These are phyloP conservation scores for Lepidurus couesii DNA, from an alignment of 1,140 invertebrate species.

Conservation along the genomic window DNA sequence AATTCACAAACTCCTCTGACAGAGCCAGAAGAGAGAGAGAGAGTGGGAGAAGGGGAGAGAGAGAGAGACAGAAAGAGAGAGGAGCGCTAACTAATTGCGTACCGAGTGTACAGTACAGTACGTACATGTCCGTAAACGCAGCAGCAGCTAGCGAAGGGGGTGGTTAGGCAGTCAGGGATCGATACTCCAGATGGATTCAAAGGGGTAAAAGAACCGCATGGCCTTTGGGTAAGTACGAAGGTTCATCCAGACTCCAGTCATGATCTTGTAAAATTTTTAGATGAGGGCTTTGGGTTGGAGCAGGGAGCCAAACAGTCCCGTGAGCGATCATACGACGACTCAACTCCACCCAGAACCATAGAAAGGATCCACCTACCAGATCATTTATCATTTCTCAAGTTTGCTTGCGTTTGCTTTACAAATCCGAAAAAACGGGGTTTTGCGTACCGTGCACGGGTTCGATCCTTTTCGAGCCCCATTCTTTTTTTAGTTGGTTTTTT, in stretches of 20 bases:
- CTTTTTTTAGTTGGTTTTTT: background rate
- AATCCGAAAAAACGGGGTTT: background rate
- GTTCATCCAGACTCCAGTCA: background rate
- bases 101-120: constrained; percentile 21
- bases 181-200: background rate
- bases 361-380: background rate
- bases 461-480: background rate
- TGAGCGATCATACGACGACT: background rate
- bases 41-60: no score
- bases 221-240: background rate
- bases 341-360: background rate
- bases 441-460: background rate
- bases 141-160: background rate
- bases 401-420: background rate
- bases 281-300: background rate
- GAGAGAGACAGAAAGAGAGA: background rate
- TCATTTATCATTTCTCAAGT: constrained; percentile 6
- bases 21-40: background rate
- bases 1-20: background rate
- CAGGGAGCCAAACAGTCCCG: background rate
- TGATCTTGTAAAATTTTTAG: background rate
- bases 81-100: constrained; percentile 15
- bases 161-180: background rate
- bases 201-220: background rate
- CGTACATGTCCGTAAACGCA: background rate